These are phyloP conservation scores for Calyptommatus sinebrachiatus DNA, from an alignment of 2,113 vertebrate species.

Conservation along the genomic window DNA sequence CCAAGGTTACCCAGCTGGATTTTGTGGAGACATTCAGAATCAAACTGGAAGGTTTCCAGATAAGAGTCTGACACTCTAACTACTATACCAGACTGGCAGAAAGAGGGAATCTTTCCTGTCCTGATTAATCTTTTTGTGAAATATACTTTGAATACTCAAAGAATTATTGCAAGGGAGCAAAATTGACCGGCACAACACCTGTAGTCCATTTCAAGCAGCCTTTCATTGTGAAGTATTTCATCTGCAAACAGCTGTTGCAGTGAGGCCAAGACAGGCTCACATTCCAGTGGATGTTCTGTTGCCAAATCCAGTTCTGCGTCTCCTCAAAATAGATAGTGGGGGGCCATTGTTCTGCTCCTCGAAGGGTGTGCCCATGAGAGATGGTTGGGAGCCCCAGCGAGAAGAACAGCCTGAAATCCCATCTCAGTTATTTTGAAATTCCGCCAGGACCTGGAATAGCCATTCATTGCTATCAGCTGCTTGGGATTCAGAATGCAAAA, in stretches of 20 bases:
- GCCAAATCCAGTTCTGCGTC: background rate
- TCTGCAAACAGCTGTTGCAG: background rate
- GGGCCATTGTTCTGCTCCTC: background rate
- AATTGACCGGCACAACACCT: background rate
- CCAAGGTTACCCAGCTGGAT: too few species aligned
- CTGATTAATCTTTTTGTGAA: background rate
- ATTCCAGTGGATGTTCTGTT: background rate
- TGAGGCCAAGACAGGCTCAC: background rate
- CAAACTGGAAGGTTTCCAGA: too few species aligned
- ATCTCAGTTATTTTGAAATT: background rate
- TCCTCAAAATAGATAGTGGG: background rate
- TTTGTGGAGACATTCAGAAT: too few species aligned
- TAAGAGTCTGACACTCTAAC: too few species aligned
- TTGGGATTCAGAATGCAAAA: background rate
- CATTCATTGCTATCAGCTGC: background rate
- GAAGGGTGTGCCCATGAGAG: background rate
- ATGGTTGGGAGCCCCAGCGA: background rate
- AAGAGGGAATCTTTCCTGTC: background rate
- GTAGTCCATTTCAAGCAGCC: background rate
- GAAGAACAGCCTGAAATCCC: background rate
- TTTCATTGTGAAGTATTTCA: background rate
- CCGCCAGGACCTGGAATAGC: background rate
- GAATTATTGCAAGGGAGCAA: background rate
- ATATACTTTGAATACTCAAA: background rate
- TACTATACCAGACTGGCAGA: too few species aligned